Evolutionary conservation across 2,797 vertebrate species (phyloP).

Genomic region (Lemur catta): DNA sequence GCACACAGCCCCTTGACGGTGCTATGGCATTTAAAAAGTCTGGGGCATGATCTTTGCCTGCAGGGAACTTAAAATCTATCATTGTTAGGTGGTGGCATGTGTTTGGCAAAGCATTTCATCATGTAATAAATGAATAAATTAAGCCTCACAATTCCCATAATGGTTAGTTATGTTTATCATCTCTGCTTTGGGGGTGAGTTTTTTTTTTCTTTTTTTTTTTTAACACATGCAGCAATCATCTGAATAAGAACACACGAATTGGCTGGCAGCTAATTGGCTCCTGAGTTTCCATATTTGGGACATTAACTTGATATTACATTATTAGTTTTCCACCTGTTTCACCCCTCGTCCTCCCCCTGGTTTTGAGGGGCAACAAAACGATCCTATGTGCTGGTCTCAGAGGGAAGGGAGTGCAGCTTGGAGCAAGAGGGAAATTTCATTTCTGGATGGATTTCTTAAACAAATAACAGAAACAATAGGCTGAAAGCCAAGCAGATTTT

Average conservation of each 20-base stretch:
- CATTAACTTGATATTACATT: background rate
- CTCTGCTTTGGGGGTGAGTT: background rate
- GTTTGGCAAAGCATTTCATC: background rate
- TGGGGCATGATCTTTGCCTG: background rate
- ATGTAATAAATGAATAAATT: background rate
- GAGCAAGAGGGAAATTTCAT: background rate
- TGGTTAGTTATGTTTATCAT: background rate
- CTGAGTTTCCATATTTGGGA: background rate
- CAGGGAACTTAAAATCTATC: background rate
- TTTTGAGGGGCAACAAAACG: background rate
- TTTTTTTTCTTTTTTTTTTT: background rate
- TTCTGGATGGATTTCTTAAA: background rate
- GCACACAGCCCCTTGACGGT: accelerated
- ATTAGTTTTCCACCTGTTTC: background rate
- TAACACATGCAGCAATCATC: background rate
- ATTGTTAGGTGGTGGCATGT: background rate
- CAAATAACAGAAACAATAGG: background rate
- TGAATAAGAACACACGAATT: background rate
- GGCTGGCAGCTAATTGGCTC: background rate
- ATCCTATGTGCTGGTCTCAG: background rate
- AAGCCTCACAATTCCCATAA: background rate
- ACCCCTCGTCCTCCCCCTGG: background rate
- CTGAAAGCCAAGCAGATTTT: background rate
- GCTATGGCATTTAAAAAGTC: background rate
- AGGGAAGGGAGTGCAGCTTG: background rate